A percentile compares a stretch with the other conserved stretches of the same genome.
Evolutionary conservation across 2,113 vertebrate species (phyloP).

Genomic region (Osmerus eperlanus): DNA sequence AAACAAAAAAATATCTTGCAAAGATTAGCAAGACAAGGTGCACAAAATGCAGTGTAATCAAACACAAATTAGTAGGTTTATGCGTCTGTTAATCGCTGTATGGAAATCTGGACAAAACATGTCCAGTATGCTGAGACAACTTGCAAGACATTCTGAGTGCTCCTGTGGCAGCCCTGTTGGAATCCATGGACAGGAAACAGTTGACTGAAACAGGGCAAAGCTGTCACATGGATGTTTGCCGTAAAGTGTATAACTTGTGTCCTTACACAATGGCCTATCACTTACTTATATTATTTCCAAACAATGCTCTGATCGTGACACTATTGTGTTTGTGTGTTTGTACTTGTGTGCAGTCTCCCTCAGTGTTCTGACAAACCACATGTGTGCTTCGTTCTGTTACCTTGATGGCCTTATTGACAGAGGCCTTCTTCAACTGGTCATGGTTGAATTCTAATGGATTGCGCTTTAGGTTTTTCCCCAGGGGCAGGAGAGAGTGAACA

Average conservation of each 20-base stretch:
- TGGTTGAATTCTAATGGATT: constrained; percentile 95
- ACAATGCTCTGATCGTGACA: background rate
- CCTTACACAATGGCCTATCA: background rate
- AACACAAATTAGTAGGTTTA: background rate
- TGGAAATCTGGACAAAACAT: background rate
- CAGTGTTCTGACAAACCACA: background rate
- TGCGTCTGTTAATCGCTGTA: background rate
- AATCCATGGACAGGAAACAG: background rate
- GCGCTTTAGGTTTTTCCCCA: constrained; percentile 79
- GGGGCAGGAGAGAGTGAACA: constrained; percentile 82
- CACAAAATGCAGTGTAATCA: too few species aligned
- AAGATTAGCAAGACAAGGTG: too few species aligned
- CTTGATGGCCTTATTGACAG: constrained; percentile 89
- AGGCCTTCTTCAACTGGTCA: constrained; percentile 87
- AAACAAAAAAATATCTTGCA: too few species aligned
- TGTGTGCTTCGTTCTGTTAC: constrained; percentile 72
- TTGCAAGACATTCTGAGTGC: background rate
- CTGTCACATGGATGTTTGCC: background rate
- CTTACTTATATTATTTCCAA: background rate
- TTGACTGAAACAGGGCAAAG: background rate
- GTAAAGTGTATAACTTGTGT: background rate
- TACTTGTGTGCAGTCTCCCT: background rate
- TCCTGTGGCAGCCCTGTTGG: background rate
- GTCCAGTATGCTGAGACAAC: background rate
- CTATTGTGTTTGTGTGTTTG: background rate